Base-by-base conservation (phyloP, 2,113 vertebrate species). In the Ellobius talpinus region DNA sequence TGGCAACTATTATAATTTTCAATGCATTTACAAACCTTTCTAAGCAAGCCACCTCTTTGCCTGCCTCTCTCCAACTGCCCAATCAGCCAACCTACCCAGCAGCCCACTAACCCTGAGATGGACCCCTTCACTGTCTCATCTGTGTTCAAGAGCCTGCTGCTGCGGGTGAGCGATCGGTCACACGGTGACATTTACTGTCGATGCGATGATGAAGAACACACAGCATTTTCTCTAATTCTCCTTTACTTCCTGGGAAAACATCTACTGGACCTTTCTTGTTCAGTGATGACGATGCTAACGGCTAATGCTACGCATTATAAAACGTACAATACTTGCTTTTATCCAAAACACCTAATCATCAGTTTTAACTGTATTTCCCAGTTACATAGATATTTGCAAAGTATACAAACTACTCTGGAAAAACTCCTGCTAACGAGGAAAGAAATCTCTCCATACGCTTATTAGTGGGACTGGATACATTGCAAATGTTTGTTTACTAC, bases 291-390 rank as follows among this genome's bases (percentile, higher is more conserved):
- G 63, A 93, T 65, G 36, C 52, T 88, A 93, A 81, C 16, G 10
- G 42, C 6, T 89, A 66, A 29, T 45, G 26, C 33, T 47, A 65
- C 58, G 77, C 7, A 39, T 52, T 77, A 87, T n/a, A 77, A 70
- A 92, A 77, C 26, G 26, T 92, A 84, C 52, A 92, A 87, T 36
- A 87, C 26, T 16, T 78, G 9, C 50, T 87, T 90, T 72, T 88
- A 70, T 42, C 42, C 33, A 26, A 89, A 94, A 93, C 12, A 77
- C 17, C 13, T 33, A 74, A 93, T 68, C 55, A 73, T 66, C 16
- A 92, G 12, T 93, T 93, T 93, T 78, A 84, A 90, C 12, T 76
- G 29, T 78, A 31, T 73, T 74, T 16, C 31, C 93, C 5, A 87
- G 73, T 84, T 82, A 91, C 50, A 42, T 9, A 23, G n/a, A 21